Conservation (phyloP, 2,888 invertebrate genomes). For the Chalcosyrphus nemorum region DNA sequence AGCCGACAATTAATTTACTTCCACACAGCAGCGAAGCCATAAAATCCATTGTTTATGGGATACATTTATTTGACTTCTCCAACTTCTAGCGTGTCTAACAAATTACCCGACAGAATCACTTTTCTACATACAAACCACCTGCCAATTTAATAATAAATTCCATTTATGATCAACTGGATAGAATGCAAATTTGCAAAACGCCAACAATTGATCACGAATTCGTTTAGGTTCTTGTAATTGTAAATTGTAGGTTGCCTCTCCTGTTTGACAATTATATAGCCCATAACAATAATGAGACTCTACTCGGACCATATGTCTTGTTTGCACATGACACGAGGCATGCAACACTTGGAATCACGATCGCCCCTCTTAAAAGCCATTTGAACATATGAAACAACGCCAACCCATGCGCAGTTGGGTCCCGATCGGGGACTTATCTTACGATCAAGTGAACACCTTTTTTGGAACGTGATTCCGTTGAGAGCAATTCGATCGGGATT, state of each 20-base stretch:
- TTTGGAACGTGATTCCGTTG: slow-evolving; percentile 40
- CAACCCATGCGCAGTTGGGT: not conserved
- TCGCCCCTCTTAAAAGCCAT: not conserved
- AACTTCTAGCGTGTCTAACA: slow-evolving; percentile 10
- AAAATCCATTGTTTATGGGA: not conserved
- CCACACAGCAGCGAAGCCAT: no score
- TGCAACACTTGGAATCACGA: slow-evolving; percentile 45
- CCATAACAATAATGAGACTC: not conserved
- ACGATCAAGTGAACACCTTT: slow-evolving; percentile 46
- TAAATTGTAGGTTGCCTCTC: slow-evolving; percentile 2
- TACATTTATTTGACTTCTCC: not conserved
- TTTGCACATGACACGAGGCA: slow-evolving; percentile 23
- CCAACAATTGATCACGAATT: slow-evolving; percentile 51
- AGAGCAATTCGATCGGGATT: slow-evolving; percentile 45
- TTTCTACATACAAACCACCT: slow-evolving; percentile 3
- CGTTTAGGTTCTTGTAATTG: slow-evolving; percentile 25
- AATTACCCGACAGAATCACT: not conserved
- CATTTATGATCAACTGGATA: slow-evolving; percentile 5
- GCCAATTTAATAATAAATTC: slow-evolving; percentile 14
- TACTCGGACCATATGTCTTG: not conserved
- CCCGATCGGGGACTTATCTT: slow-evolving; percentile 16
- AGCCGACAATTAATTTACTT: not conserved
- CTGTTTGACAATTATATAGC: not conserved
- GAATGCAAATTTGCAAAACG: slow-evolving; percentile 13
- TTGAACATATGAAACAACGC: not conserved